phyloP scores from a whole-genome alignment of 2,797 vertebrate genomes.

The Enteromius viviparus region DNA sequence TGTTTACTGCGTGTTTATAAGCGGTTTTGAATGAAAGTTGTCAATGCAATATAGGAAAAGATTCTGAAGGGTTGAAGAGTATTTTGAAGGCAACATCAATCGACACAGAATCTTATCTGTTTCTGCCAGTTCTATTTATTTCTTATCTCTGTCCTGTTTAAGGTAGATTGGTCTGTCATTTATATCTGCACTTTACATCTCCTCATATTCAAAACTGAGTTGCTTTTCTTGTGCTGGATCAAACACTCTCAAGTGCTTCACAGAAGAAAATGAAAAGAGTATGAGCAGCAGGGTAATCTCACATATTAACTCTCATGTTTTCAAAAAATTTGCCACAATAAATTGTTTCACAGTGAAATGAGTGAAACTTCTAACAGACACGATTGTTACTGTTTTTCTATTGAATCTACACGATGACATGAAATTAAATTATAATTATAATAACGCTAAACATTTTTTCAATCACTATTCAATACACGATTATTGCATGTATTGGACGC shows the following conservation, averaged over 20 bases:
- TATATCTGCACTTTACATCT: background rate
- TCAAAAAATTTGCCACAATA: background rate
- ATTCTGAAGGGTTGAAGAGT: background rate
- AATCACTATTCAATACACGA: background rate
- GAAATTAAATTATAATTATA: background rate
- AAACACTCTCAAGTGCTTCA: background rate
- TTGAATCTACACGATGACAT: background rate
- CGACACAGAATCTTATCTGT: background rate
- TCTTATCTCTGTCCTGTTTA: background rate
- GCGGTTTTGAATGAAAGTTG: background rate
- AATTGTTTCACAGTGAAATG: background rate
- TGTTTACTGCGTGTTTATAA: background rate
- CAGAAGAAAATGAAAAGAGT: background rate
- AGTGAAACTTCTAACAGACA: background rate
- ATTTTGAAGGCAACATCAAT: background rate
- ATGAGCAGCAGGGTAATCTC: background rate
- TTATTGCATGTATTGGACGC: background rate
- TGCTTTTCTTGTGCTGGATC: background rate
- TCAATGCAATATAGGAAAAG: background rate
- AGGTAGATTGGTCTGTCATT: background rate
- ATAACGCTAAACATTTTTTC: background rate
- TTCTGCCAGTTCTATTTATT: background rate
- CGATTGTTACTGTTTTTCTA: background rate
- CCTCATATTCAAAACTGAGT: background rate
- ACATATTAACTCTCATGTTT: background rate